phyloP scores from a whole-genome alignment of 2,888 invertebrate genomes.

The Synergus gifuensis region DNA sequence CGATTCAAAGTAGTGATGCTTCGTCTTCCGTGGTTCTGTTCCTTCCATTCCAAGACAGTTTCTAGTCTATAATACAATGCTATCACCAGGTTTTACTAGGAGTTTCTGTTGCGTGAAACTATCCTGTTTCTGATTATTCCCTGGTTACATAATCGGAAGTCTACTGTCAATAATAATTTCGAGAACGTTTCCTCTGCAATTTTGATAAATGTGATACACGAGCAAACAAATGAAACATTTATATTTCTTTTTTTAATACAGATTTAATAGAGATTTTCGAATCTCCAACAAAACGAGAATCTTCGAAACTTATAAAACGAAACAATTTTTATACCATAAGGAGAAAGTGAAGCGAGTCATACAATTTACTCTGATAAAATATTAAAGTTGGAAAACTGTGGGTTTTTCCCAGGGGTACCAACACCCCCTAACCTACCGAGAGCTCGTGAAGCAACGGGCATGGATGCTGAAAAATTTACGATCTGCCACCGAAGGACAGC shows the following conservation, averaged over 20 bases:
- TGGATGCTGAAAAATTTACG: constrained; percentile 70
- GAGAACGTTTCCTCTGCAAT: too few relatives aligned
- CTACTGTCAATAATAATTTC: background rate
- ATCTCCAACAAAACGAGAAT: background rate
- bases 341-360: constrained; percentile 57
- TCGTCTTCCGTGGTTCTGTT: background rate
- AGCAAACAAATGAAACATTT: too few relatives aligned
- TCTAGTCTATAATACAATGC: background rate
- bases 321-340: background rate
- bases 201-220: too few relatives aligned
- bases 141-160: background rate
- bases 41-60: background rate
- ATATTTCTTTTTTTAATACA: too few relatives aligned
- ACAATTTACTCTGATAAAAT: constrained; percentile 75
- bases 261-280: too few relatives aligned
- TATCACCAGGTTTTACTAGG: constrained; percentile 10
- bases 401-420: constrained; percentile 69
- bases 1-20: constrained; percentile 24
- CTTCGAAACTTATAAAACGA: too few relatives aligned
- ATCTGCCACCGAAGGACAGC: constrained; percentile 60
- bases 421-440: constrained; percentile 72
- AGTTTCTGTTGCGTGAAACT: background rate
- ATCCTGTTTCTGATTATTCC: background rate
- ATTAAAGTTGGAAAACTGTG: constrained; percentile 71
- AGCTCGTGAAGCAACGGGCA: constrained; percentile 60